Evolutionary conservation across 2,888 invertebrate genomes (phyloP).

Genomic region (Heterodera filipjevi): DNA sequence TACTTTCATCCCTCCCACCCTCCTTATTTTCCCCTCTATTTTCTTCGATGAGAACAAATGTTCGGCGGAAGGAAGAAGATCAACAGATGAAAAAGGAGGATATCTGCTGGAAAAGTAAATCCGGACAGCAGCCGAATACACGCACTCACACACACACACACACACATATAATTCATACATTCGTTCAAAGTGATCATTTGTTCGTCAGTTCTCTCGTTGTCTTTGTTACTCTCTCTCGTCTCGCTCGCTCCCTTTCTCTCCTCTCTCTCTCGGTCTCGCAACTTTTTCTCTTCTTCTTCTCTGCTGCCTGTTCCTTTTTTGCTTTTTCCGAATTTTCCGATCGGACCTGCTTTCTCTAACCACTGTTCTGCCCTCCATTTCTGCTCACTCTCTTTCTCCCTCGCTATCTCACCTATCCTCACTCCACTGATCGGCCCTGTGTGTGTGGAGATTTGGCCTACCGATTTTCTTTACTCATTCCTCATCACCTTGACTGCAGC

Average conservation of each 20-base stretch:
- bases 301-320: background rate
- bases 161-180: background rate
- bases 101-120: conserved; percentile 7
- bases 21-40: background rate
- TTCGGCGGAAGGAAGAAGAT: background rate
- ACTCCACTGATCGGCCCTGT: background rate
- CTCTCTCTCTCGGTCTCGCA: no score
- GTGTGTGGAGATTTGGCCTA: background rate
- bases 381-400: background rate
- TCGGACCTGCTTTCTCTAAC: background rate
- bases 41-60: conserved; percentile 2
- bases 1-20: no score
- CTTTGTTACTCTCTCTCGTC: background rate
- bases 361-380: background rate
- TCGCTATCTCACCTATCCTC: no score
- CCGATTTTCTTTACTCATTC: background rate
- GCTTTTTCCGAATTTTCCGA: background rate
- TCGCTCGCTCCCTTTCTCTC: background rate
- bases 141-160: no score
- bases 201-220: background rate
- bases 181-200: background rate
- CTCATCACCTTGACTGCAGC: background rate
- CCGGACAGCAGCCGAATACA: background rate
- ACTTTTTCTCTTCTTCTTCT: background rate
- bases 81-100: background rate